phyloP scores from a whole-genome alignment of 2,797 vertebrate species.

The Allochrocebus solatus region DNA sequence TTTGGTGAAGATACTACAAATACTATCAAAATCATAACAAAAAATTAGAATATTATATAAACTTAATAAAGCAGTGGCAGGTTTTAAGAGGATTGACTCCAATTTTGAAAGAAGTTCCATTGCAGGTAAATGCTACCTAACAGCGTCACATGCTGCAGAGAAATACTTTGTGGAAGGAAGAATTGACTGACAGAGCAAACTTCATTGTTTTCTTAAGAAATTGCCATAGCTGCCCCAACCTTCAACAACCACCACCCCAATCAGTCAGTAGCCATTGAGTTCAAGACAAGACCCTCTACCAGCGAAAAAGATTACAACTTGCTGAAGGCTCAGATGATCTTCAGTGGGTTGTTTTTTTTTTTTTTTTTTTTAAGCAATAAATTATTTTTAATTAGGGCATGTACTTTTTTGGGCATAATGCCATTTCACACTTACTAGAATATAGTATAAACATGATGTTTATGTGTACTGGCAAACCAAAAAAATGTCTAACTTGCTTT shows the following conservation, averaged over 20 bases:
- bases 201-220: not conserved
- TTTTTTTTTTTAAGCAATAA: too few species aligned
- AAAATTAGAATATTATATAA: not conserved
- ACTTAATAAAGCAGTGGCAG: not conserved
- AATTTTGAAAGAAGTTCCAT: not conserved
- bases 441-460: not conserved
- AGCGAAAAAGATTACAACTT: not conserved
- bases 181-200: not conserved
- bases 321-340: not conserved
- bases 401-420: not conserved
- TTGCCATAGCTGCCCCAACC: not conserved
- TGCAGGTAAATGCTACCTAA: not conserved
- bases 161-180: not conserved
- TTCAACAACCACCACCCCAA: not conserved
- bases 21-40: not conserved
- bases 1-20: not conserved
- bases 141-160: not conserved
- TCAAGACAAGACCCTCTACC: not conserved
- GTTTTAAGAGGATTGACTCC: not conserved
- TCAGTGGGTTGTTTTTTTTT: too few species aligned
- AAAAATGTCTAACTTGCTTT: not conserved
- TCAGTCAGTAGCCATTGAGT: not conserved
- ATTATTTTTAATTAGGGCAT: not conserved
- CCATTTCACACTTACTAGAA: too few species aligned
- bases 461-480: not conserved